phyloP scores from a whole-genome alignment of 2,113 vertebrate species.

The Limnothrissa miodon region DNA sequence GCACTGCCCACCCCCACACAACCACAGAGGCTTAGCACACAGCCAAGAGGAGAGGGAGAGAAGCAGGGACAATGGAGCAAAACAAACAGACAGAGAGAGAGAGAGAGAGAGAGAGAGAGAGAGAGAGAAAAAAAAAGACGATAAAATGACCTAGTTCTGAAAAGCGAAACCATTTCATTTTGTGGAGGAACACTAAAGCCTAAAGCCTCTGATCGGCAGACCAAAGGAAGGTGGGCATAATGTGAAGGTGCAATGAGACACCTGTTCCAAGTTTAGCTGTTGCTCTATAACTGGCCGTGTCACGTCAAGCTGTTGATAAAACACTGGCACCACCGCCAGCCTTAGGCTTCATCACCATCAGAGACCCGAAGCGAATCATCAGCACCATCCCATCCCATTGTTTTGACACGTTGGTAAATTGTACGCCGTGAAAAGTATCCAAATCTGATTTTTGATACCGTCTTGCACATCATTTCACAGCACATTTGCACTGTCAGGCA shows the following conservation, averaged over 20 bases:
- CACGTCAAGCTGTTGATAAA: neutral
- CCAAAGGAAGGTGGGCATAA: neutral
- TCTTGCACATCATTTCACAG: neutral
- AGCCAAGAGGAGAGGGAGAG: constrained; percentile 21
- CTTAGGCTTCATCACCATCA: neutral
- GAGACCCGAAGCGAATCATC: neutral
- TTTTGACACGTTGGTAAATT: neutral
- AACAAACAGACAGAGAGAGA: too few relatives aligned
- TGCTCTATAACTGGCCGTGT: neutral
- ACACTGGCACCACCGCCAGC: neutral
- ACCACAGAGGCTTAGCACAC: constrained; percentile 38
- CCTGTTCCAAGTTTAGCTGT: neutral
- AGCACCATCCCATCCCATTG: neutral
- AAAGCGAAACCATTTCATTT: neutral
- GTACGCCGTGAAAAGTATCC: neutral
- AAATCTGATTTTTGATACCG: neutral
- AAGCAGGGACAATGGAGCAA: neutral
- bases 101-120: neutral
- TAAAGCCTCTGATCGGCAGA: neutral
- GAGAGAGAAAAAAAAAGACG: neutral
- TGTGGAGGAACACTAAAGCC: neutral
- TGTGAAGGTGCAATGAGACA: neutral
- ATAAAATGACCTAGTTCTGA: neutral
- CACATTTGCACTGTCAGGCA: neutral
- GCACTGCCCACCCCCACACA: constrained; percentile 22